Evolutionary conservation across 2,888 invertebrate species (phyloP).

Genomic region (Eustalomyia histrio): DNA sequence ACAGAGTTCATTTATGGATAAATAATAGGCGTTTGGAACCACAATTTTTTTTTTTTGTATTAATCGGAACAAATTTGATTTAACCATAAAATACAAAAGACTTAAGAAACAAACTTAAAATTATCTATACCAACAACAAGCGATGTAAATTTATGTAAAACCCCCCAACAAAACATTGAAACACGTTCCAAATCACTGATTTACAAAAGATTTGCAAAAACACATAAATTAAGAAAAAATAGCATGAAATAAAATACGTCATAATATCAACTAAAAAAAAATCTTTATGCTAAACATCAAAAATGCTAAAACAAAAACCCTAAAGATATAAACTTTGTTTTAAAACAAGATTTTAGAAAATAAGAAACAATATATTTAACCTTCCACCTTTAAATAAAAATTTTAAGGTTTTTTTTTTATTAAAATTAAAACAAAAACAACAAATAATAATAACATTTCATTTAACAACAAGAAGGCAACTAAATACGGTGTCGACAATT

Average conservation of each 20-base stretch:
- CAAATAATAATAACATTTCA: constrained; percentile 5
- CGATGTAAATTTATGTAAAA: not conserved
- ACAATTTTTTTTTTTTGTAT: too few relatives aligned
- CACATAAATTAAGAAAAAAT: not conserved
- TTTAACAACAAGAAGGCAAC: constrained; percentile 19
- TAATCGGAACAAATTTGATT: too few relatives aligned
- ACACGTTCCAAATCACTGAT: constrained; percentile 29
- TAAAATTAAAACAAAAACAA: constrained; percentile 15
- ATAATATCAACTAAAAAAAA: constrained; percentile 29
- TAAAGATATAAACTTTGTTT: not conserved
- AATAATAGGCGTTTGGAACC: too few relatives aligned
- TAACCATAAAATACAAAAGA: constrained; percentile 20
- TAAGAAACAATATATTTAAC: constrained; percentile 20
- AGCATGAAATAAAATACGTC: constrained; percentile 1
- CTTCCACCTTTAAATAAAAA: constrained; percentile 40
- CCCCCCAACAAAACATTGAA: not conserved
- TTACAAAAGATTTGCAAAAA: not conserved
- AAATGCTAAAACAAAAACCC: not conserved
- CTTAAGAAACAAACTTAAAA: constrained; percentile 32
- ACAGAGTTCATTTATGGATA: too few relatives aligned
- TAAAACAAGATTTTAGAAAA: not conserved
- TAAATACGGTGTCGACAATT: constrained; percentile 29
- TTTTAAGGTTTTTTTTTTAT: not conserved
- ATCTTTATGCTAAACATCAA: constrained; percentile 41
- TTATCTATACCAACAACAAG: not conserved